A percentile compares a stretch with the other conserved stretches of the same genome.
Evolutionary conservation across 2,797 vertebrate species (phyloP).

Genomic region (Rhinophrynus dorsalis): DNA sequence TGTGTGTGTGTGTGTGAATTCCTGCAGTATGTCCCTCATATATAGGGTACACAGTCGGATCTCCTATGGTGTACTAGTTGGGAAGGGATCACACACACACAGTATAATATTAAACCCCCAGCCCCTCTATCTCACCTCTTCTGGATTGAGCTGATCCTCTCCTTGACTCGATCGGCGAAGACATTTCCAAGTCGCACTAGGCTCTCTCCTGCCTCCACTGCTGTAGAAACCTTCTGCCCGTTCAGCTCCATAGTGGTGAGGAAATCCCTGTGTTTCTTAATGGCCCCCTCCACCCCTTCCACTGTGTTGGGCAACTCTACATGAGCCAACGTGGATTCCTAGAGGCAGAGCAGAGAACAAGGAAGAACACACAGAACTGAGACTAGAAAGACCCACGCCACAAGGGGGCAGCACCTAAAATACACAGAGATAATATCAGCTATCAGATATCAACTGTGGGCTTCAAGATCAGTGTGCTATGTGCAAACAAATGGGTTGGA

Average conservation of each 20-base stretch:
- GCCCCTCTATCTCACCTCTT: conserved; percentile 69
- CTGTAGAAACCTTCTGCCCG: conserved; percentile 81
- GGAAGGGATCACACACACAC: too few species aligned
- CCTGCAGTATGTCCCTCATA: too few species aligned
- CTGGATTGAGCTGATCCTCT: conserved; percentile 74
- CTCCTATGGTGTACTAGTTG: too few species aligned
- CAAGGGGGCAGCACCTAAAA: too few species aligned
- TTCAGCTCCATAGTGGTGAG: conserved; percentile 89
- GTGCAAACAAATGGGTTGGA: too few species aligned
- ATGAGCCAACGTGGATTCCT: conserved; percentile 80
- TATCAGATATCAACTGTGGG: too few species aligned
- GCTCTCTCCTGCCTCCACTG: conserved; percentile 84
- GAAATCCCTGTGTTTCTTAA: conserved; percentile 89
- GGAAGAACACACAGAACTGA: not conserved
- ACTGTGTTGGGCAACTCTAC: conserved; percentile 81
- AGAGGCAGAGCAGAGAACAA: not conserved
- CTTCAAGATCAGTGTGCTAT: too few species aligned
- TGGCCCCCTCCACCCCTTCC: conserved; percentile 77
- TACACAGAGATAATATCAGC: too few species aligned
- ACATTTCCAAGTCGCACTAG: conserved; percentile 83
- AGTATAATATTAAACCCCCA: not conserved
- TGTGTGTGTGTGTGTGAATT: too few species aligned
- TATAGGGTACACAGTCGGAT: too few species aligned
- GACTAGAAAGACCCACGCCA: not conserved
- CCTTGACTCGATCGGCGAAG: conserved; percentile 77